Conservation (phyloP, 1,140 invertebrate genomes). For the Bombus consobrinus region DNA sequence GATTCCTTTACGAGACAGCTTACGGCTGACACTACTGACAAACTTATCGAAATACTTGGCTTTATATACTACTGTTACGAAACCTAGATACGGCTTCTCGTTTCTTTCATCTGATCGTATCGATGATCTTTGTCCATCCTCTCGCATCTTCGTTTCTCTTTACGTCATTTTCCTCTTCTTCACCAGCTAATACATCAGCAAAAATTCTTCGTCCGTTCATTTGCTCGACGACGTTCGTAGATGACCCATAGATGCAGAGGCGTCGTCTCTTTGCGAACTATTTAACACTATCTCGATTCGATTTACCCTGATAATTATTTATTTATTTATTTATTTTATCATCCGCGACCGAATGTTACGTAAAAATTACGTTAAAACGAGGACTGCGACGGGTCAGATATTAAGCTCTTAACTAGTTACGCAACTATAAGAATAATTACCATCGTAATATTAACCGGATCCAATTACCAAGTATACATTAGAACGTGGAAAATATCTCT, state of each 20-base stretch:
- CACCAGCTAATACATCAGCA: background rate
- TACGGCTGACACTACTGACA: background rate
- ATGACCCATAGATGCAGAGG: too few species aligned
- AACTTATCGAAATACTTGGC: background rate
- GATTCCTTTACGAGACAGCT: background rate
- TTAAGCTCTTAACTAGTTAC: background rate
- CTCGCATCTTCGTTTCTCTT: background rate
- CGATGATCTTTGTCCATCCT: background rate
- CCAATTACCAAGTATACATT: background rate
- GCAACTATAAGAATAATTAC: background rate
- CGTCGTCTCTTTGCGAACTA: too few species aligned
- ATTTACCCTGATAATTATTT: too few species aligned
- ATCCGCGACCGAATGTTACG: too few species aligned
- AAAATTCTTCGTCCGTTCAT: background rate
- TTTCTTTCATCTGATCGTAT: background rate
- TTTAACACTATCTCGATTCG: too few species aligned
- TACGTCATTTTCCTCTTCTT: background rate
- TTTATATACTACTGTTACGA: conserved; percentile 17
- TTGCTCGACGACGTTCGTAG: background rate
- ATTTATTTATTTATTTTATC: too few species aligned
- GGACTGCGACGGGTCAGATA: too few species aligned
- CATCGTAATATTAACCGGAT: background rate
- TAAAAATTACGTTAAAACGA: too few species aligned
- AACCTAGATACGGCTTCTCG: background rate
- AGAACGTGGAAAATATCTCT: background rate